Base-by-base conservation (phyloP, 2,888 invertebrate species). In the Trissolcus brochymenae region DNA sequence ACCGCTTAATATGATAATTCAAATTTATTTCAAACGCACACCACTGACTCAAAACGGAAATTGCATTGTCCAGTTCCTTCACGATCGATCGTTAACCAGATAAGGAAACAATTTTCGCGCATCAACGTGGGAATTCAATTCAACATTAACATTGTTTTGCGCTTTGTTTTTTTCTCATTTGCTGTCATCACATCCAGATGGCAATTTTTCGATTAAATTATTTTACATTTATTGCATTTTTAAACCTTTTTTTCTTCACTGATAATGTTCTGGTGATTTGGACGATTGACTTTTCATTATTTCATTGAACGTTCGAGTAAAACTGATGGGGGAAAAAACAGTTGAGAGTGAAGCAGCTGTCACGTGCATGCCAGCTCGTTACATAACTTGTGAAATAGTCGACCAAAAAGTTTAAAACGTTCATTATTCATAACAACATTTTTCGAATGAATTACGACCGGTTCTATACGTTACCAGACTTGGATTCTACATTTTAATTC, bases 1-100 rank as follows among this genome's bases (percentile, higher is more conserved):
- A 16, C 16, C 13, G 16, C 40, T 55, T 76, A 66, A 56, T 57
- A 54, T 41, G 59, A 76, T 76, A 71, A 76, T 76, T 76, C 67
- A 71, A 66, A 76, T 71, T 61, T 67, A 62, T 67, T 76, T 76
- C 41, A 67, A 14, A 57, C 41, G 54, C 67, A 35, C 14, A 51
- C 46, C 29, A 14, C 13, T 9, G 55, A 11, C 17, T 0, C n/a
- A 9, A 17, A 17, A 50, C 51, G 66, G 76, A 76, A 76, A 76
- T 76, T 76, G 71, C 71, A 56, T 62, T 61, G 51, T 61, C 56
- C 71, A 16, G 60, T 56, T 65, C 41, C 46, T 59, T 51, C 59
- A 46, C 16, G 51, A 53, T 66, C 55, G 53, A 35, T 14, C 16
- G 29, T 17, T 13, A 43, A 1, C 13, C 21, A 53, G 64, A 75